Base-by-base conservation (phyloP, 1,140 invertebrate genomes). In the Theocolax elegans region DNA sequence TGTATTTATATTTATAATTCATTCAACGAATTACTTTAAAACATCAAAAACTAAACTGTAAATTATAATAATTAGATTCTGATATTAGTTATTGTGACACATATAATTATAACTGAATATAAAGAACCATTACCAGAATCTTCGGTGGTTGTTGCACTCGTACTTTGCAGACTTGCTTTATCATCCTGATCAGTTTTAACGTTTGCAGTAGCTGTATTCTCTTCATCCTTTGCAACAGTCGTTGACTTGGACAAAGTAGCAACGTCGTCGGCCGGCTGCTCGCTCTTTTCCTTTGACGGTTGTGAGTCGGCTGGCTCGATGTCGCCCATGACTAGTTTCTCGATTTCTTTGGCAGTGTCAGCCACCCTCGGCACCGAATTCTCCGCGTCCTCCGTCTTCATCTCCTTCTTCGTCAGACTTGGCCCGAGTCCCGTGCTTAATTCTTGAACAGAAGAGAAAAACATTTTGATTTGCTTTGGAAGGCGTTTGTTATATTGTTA, bases 331-430 rank as follows among this genome's bases (percentile, higher is more conserved):
- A 86, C 84, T 84, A 86, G 83, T 78, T 86, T 86, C 74, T 86
- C 83, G 51, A 86, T 85, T 79, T 86, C 84, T 86, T 86, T 86
- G 83, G 85, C 85, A 81, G 85, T 86, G 64, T 85, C 85, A 44
- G 84, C 85, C 69, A 86, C 83, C 73, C 80, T 86, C 62, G 85
- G 85, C 75, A 85, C 78, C 38, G 83, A 79, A 76, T 83, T 83
- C 8, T 82, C 82, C 23, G 78, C 67, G 42, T 69, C 80, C 0
- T 83, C 74, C 10, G 69, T 64, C 9, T 75, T 71, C 4, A 69
- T 3, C 10, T 68, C 64, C 27, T 74, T 67, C 29, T 75, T 74
- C 27, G 66, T 3, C 12, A 60, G 35, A 49, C 53, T 63, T 23
- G 56, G 29, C 9, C 65, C 65, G 23, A 66, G 51, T 27, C 56